phyloP scores from a whole-genome alignment of 2,113 vertebrate species.

The Anarrhichthys ocellatus region DNA sequence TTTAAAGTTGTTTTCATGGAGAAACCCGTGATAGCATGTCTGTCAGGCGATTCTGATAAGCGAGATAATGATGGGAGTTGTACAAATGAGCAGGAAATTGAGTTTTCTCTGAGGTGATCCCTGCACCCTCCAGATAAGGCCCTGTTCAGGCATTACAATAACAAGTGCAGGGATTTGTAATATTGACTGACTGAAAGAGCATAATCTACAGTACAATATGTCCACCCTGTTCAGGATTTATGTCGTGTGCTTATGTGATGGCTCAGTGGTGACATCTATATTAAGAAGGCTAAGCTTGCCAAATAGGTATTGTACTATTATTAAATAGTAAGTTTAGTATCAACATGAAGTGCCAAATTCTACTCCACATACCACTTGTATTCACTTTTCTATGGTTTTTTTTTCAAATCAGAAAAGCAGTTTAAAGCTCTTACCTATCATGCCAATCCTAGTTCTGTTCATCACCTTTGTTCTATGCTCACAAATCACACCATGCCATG shows the following conservation, averaged over 20 bases:
- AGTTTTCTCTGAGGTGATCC: conserved; percentile 72
- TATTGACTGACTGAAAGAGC: conserved; percentile 59
- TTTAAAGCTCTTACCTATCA: conserved; percentile 35
- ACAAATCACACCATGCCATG: conserved; percentile 42
- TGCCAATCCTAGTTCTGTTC: conserved; percentile 51
- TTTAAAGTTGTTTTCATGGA: conserved; percentile 55
- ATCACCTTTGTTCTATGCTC: conserved; percentile 9
- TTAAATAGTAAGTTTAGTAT: conserved; percentile 36
- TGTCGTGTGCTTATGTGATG: conserved; percentile 33
- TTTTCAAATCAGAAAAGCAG: conserved; percentile 52
- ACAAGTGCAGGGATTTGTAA: conserved; percentile 63
- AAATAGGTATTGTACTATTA: conserved; percentile 27
- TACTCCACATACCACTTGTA: not conserved
- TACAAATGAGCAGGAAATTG: conserved; percentile 76
- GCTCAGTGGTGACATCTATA: conserved; percentile 23
- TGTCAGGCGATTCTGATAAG: conserved; percentile 55
- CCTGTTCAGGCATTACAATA: conserved; percentile 57
- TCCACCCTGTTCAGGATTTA: conserved; percentile 38
- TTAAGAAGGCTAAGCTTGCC: conserved; percentile 33
- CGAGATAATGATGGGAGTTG: conserved; percentile 70
- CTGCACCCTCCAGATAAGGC: conserved; percentile 72
- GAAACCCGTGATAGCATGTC: conserved; percentile 47
- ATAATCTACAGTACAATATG: conserved; percentile 48
- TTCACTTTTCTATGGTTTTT: conserved; percentile 7
- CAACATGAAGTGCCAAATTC: not conserved